Base-by-base conservation (phyloP, 2,888 invertebrate genomes). In the Terebella lapidaria region DNA sequence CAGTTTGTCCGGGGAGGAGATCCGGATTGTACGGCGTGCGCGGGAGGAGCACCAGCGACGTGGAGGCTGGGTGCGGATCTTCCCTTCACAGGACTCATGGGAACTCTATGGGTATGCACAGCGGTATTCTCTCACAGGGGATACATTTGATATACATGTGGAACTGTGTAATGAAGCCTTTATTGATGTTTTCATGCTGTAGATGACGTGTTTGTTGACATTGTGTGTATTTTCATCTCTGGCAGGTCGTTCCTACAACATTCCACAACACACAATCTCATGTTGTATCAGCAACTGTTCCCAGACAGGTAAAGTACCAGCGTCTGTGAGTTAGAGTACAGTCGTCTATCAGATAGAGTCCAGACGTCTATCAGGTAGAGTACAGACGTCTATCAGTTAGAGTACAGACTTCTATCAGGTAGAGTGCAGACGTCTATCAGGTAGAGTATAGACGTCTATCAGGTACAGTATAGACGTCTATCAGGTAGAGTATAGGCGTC, bases 41-140 rank as follows among this genome's bases (percentile, higher is more conserved):
- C 86, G 87, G 65, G 86, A 88, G 53, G 93, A 94, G 80, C 90
- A 91, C 80, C 86, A 87, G 25, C 83, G 94, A 1, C 83, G 91
- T 27, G 92, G 92, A 1, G 94, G 94, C 29, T 94, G 90, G 82
- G 90, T 94, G 10, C 82, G 93, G 54, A 91, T 94, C 71, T 94
- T 93, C 81, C 94, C 94, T 24, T 89, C 91, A 25, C 86, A 88
- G 64, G 92, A 92, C 79, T 89, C 91, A 24, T 93, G 93, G 92
- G 78, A 79, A 46, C 71, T 75, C 3, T 82, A 82, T 69, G 73
- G 75, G 77, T 78, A 53, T 18, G 24, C 49, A n/a, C 10, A 22
- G 15, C 15, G 5, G 22, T n/a, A n/a, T n/a, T n/a, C 10, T 10
- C 24, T 49, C 5, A 49, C n/a, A n/a, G 10, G 10, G 10, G 10